A percentile compares a stretch with the other conserved stretches of the same genome.
These are phyloP conservation scores for Perodicticus potto DNA, from an alignment of 2,797 vertebrate genomes.

Conservation along the genomic window DNA sequence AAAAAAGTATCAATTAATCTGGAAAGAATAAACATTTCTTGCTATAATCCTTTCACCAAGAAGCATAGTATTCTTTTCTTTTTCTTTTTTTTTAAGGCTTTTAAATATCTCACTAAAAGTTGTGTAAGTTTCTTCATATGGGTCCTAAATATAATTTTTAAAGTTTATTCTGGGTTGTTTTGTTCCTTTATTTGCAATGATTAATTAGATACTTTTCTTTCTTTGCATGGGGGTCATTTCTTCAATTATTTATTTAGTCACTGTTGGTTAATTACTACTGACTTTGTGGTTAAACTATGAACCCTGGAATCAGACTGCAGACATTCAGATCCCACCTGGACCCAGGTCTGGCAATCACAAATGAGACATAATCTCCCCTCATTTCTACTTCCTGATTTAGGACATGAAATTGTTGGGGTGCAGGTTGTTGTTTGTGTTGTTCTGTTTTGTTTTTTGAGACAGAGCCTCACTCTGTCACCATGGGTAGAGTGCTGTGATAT, in stretches of 20 bases:
- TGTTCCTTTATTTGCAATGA: not conserved
- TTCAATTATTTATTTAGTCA: not conserved
- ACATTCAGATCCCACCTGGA: not conserved
- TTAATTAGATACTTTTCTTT: not conserved
- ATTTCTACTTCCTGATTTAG: not conserved
- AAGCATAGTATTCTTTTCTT: not conserved
- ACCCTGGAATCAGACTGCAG: fast-evolving
- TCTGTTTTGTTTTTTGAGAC: too few species aligned
- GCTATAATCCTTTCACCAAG: not conserved
- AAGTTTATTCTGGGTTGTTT: not conserved
- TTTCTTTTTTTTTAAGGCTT: slow-evolving; percentile 4
- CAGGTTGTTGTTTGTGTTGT: too few species aligned
- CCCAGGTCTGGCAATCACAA: not conserved
- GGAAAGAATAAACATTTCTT: not conserved
- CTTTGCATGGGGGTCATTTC: not conserved
- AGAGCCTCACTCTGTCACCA: too few species aligned
- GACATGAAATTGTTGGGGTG: not conserved
- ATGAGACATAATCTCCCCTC: not conserved
- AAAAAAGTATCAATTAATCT: not conserved
- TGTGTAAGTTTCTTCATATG: not conserved
- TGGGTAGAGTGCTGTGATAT: too few species aligned
- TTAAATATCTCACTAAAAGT: not conserved
- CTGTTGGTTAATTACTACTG: not conserved
- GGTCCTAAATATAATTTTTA: not conserved
- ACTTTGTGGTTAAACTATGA: not conserved